Base-by-base conservation (phyloP, 2,888 invertebrate genomes). In the Mylabris sibirica region DNA sequence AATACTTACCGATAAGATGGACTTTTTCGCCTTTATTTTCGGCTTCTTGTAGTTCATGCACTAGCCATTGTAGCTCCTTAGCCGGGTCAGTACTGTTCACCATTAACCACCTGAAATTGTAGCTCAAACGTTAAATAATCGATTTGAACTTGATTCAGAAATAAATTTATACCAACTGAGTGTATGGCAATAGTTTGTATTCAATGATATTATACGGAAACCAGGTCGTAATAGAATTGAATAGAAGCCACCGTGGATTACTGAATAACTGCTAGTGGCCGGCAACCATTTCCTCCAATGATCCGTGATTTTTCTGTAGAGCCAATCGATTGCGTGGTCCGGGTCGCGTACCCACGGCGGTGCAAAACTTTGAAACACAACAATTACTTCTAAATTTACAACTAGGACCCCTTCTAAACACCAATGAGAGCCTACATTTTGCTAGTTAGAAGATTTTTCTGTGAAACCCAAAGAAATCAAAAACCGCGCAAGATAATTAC, bases 31-130 rank as follows among this genome's bases (percentile, higher is more conserved):
- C 92, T 72, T 92, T 94, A 82, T 94, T 91, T 85, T 99, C 98
- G 0, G 98, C 96, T 41, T 93, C 91, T 81, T 97, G 95, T 12
- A 99, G 86, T 83, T 97, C 96, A 77, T 94, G 92, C 65, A 97
- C 93, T 60, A 99, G 88, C 98, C 98, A 99, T 79, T 96, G 93
- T 30, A 99, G 87, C 83, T 98, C 96, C 12, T 94, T 94, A 0
- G 96, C 96, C 0, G 98, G 98, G 86, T 99, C 98, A 0, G 97
- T 98, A 77, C 96, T 96, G 84, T 99, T 98, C 71, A 98, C 87
- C n/a, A 96, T 86, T 61, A 96, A 87, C 96, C 96, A 97, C 92
- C 92, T 92, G 81, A 38, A 84, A 82, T 72, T 63, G 3, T 35
- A n/a, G 35, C 1, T 35, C 8, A 14, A n/a, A 4, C n/a, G 41